phyloP scores from a whole-genome alignment of 2,888 invertebrate species.

The Ophraella communa region DNA sequence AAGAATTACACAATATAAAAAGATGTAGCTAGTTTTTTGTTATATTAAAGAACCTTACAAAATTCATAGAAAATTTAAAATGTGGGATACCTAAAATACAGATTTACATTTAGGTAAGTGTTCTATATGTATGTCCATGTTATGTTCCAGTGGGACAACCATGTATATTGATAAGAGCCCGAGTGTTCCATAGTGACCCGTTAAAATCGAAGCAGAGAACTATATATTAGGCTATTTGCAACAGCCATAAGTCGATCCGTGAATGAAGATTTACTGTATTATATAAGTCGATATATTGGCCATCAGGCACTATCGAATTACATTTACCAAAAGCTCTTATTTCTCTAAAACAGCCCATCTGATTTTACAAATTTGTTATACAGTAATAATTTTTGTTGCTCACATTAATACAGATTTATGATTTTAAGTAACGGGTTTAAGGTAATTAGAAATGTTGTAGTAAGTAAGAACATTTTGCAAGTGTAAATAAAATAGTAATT shows the following conservation, averaged over 20 bases:
- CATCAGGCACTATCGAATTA: neutral
- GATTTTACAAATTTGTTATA: neutral
- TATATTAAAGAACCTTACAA: no score
- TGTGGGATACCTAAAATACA: neutral
- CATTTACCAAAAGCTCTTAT: neutral
- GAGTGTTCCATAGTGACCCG: slow-evolving; percentile 33
- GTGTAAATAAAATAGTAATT: no score
- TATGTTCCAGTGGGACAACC: slow-evolving; percentile 23
- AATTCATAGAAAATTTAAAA: no score
- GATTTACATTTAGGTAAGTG: slow-evolving; percentile 1
- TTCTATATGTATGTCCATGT: slow-evolving; percentile 9
- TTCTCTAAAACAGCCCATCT: neutral
- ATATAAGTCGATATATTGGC: slow-evolving; percentile 26
- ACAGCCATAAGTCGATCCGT: slow-evolving; percentile 32
- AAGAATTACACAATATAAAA: no score
- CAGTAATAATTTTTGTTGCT: neutral
- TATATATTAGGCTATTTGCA: slow-evolving; percentile 36
- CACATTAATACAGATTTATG: no score
- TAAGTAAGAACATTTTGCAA: no score
- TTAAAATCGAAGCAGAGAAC: slow-evolving; percentile 37
- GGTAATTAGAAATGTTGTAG: no score
- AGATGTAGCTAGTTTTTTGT: no score
- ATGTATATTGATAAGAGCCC: slow-evolving; percentile 33
- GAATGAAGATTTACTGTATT: slow-evolving; percentile 39
- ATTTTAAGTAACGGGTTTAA: no score